Conservation (phyloP, 2,113 vertebrate species). For the Lepidothrix coronata region DNA sequence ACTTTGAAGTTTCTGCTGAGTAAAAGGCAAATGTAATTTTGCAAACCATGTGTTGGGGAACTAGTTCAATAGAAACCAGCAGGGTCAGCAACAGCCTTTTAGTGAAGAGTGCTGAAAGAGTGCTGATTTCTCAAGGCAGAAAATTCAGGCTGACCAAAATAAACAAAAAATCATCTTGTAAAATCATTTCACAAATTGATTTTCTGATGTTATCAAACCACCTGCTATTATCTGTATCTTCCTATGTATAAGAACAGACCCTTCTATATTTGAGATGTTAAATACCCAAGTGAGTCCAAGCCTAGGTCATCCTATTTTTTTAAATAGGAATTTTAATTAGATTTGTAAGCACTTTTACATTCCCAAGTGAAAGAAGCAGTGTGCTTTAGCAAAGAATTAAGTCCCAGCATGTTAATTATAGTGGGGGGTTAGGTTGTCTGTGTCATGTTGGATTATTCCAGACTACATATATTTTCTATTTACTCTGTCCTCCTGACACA, state of each 20-base stretch:
- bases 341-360: conserved; percentile 13
- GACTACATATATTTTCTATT: not conserved
- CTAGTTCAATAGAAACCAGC: not conserved
- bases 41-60: not conserved
- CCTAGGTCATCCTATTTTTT: not conserved
- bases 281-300: not conserved
- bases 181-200: not conserved
- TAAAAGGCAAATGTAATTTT: conserved; percentile 12
- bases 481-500: not conserved
- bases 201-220: not conserved
- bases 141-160: not conserved
- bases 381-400: not conserved
- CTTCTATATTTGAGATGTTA: not conserved
- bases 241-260: not conserved
- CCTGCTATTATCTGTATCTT: not conserved
- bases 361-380: not conserved
- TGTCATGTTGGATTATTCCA: not conserved
- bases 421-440: not conserved
- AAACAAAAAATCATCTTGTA: conserved; percentile 17
- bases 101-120: not conserved
- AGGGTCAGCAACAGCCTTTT: conserved; percentile 2
- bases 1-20: conserved; percentile 36
- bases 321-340: not conserved
- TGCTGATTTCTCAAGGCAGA: not conserved
- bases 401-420: not conserved